Evolutionary conservation across 1,140 invertebrate genomes (phyloP), one percentile per base, ranked within the genome.

Genomic region (Aleiodes sp.): DNA sequence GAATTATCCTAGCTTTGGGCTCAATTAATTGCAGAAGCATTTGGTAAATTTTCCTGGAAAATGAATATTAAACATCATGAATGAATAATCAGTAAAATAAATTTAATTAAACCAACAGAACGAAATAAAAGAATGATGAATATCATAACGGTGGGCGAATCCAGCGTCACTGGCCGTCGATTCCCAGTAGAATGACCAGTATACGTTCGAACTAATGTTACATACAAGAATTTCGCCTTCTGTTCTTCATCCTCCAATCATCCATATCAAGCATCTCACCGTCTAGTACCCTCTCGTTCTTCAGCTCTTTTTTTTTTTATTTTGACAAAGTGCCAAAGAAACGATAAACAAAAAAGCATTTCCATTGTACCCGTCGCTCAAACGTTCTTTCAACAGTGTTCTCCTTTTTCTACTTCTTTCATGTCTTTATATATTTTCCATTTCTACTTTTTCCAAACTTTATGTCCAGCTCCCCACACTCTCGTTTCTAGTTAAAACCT

Each of bases 301-400:
- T n/a, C n/a, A n/a, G n/a, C n/a, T n/a, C n/a, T n/a, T n/a, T n/a
- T n/a, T n/a, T n/a, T 29, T 31, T 29, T 59, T 59, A 29, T 43
- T 66, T 66, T 70, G 69, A 70, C 64, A 70, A 60, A 46, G 57
- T 70, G 69, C 69, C 69, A 70, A n/a, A 37, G 57, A 70, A 68
- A 46, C 64, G 29, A 35, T 70, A 70, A 71, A 68, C 65, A 68
- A 60, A 68, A 71, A 71, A 68, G 61, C 19, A 68, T 68, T 64
- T 31, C 35, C 43, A 71, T 71, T 61, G 39, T 61, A 59, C 57
- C 31, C 35, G 62, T 41, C 62, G 37, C 19, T 24, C 37, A 41
- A 31, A 26, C 7, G 26, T 37, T 41, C 39, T n/a, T 64, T 12
- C 35, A 41, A 46, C 37, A 12, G 7, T 60, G 14, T 12, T 14